A percentile compares a stretch with the other conserved stretches of the same genome.
Evolutionary conservation across 2,113 vertebrate species (phyloP).

Genomic region (Sturnus vulgaris): DNA sequence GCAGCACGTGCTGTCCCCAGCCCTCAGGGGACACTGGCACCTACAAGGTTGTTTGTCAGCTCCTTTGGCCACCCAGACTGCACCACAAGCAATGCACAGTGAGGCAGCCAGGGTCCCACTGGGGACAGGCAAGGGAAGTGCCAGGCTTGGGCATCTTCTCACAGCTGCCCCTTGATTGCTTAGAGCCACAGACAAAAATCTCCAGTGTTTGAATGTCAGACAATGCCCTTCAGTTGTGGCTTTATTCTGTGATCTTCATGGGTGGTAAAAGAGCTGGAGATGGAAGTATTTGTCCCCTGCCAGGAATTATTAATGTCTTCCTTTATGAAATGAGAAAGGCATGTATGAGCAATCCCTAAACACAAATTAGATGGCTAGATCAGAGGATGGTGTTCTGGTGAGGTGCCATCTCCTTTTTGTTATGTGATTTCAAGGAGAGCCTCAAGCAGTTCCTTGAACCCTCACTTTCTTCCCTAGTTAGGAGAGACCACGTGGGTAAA

Average conservation of each 20-base stretch:
- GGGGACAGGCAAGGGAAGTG: not conserved
- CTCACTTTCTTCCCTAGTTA: not conserved
- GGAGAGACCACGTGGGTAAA: not conserved
- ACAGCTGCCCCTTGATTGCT: not conserved
- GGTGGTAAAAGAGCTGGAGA: not conserved
- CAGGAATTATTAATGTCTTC: conserved; percentile 41
- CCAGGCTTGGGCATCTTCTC: not conserved
- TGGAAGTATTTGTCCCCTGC: not conserved
- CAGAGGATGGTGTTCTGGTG: not conserved
- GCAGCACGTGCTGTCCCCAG: not conserved
- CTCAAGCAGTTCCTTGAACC: not conserved
- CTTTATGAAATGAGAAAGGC: conserved; percentile 24
- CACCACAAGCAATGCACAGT: not conserved
- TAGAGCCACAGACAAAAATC: not conserved
- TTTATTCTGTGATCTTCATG: conserved; percentile 2
- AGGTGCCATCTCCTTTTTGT: not conserved
- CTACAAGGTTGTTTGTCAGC: not conserved
- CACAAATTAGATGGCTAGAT: not conserved
- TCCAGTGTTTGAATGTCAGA: not conserved
- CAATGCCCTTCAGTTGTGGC: not conserved
- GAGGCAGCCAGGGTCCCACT: not conserved
- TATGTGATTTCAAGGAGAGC: not conserved
- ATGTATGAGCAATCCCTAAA: not conserved
- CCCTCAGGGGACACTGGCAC: accelerated
- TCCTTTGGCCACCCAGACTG: not conserved